A percentile compares a stretch with the other conserved stretches of the same genome.
These are phyloP conservation scores for Dendroctonus valens DNA, from an alignment of 1,140 invertebrate genomes.

Conservation along the genomic window DNA sequence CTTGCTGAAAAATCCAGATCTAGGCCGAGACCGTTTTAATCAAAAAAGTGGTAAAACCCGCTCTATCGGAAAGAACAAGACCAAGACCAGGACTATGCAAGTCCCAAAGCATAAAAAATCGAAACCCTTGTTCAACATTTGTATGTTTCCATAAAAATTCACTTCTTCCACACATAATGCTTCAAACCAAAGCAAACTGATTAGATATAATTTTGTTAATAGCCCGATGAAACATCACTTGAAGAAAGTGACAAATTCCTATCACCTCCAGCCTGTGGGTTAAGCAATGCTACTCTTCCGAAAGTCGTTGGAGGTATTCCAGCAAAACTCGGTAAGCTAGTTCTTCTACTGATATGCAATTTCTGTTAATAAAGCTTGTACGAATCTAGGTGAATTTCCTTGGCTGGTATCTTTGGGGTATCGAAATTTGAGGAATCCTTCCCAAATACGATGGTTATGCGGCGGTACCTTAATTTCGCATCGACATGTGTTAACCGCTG, in stretches of 20 bases:
- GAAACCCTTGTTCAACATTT: too few relatives aligned
- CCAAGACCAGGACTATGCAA: too few relatives aligned
- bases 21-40: too few relatives aligned
- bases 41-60: too few relatives aligned
- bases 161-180: too few relatives aligned
- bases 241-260: constrained; percentile 6
- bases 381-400: constrained; percentile 63
- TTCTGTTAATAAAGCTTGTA: background rate
- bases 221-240: background rate
- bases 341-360: background rate
- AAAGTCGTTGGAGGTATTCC: constrained; percentile 52
- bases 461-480: constrained; percentile 75
- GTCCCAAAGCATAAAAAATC: too few relatives aligned
- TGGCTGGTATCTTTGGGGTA: constrained; percentile 73
- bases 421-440: constrained; percentile 50
- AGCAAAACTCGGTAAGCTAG: constrained; percentile 43
- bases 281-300: constrained; percentile 40
- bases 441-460: constrained; percentile 64
- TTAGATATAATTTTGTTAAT: too few relatives aligned
- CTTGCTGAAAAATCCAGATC: too few relatives aligned
- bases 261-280: constrained; percentile 47
- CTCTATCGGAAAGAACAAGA: too few relatives aligned
- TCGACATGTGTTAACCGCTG: constrained; percentile 77
- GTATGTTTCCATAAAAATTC: too few relatives aligned
- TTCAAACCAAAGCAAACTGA: too few relatives aligned